Percentiles rank a stretch among this genome's conserved stretches.
phyloP scores from a whole-genome alignment of 1,140 invertebrate genomes.

The Magallana angulata region DNA sequence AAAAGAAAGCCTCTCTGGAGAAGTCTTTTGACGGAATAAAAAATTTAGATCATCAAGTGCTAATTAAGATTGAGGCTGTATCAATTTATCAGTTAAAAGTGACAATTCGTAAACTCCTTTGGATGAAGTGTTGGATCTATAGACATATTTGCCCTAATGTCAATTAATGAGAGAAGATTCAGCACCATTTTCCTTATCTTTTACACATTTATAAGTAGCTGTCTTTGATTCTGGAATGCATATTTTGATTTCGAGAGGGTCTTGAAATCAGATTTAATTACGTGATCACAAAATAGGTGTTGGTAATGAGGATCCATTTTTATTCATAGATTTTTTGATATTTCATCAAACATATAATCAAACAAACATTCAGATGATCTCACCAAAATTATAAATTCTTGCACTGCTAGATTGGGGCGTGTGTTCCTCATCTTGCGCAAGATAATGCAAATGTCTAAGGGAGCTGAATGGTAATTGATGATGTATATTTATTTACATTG shows the following conservation, averaged over 20 bases:
- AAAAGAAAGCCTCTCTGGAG: not conserved
- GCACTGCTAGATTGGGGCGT: slow-evolving; percentile 17
- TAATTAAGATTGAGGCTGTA: slow-evolving; percentile 12
- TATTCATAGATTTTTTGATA: slow-evolving; percentile 7
- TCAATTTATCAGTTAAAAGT: slow-evolving; percentile 33
- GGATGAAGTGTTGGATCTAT: not conserved
- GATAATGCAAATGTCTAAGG: slow-evolving; percentile 21
- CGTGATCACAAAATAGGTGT: slow-evolving; percentile 22
- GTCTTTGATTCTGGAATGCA: not conserved
- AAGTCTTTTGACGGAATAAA: not conserved
- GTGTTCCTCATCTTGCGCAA: not conserved
- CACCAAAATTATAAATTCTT: slow-evolving; percentile 25
- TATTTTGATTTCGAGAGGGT: not conserved
- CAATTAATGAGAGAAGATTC: slow-evolving; percentile 25
- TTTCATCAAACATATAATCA: slow-evolving; percentile 11
- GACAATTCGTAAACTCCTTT: slow-evolving; percentile 15
- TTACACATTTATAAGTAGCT: slow-evolving; percentile 16
- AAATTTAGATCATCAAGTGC: slow-evolving; percentile 5
- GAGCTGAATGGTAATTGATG: slow-evolving; percentile 33
- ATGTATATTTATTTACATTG: slow-evolving; percentile 38
- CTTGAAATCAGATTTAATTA: slow-evolving; percentile 18
- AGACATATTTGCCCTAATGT: not conserved
- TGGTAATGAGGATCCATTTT: slow-evolving; percentile 6
- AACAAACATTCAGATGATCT: slow-evolving; percentile 26
- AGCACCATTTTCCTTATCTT: not conserved